Base-by-base conservation (phyloP, 1,140 invertebrate species). In the Drosophila ohnishii region DNA sequence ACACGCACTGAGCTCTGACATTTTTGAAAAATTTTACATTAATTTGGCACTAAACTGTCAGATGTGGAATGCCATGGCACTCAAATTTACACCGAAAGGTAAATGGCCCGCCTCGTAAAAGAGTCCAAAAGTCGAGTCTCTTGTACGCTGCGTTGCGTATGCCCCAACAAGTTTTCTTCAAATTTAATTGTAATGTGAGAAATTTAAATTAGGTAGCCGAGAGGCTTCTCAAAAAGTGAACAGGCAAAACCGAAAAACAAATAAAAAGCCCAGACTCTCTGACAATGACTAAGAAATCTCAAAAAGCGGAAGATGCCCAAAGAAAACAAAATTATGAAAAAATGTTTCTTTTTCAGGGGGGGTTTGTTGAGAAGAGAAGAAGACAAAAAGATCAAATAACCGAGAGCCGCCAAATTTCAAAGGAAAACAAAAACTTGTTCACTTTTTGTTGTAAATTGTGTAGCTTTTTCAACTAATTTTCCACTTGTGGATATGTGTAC, bases 171-270 rank as follows among this genome's bases (percentile, higher is more conserved):
- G 79, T 78, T 78, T 76, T 72, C 60, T 73, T 73, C 37, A 80
- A 80, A 65, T 82, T 86, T 86, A 86, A 86, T 86, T 87, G 83
- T 87, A 87, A 87, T 87, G 84, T 88, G 83, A 87, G 79, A 87
- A 87, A 88, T 88, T 87, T 87, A 87, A 87, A 87, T 87, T 79
- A 88, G 83, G 83, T 87, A 87, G 83, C 83, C 83, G 56, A 75
- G 72, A 53, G 62, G 66, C 35, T 47, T 28, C 66, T 42, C 66
- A 48, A 71, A 71, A 71, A 48, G 39, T 71, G 67, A 37, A 37
- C 39, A 70, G 37, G 69, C 53, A 50, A 71, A 70, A 48, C 35
- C 35, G 19, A 72, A 71, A 70, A 59, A 71, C 66, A 72, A 72
- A 72, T 72, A 78, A 75, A 83, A 78, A 79, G 64, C 50, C 69